These are phyloP conservation scores for human DNA, from an alignment of 2,113 vertebrate species.

Conservation along the genomic window GRCh38 chr9:69574001-69574500, in stretches of 20 bases:
- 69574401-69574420: background rate
- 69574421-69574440: background rate
- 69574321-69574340: background rate
- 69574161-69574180: background rate
- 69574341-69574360: background rate
- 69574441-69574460: background rate
- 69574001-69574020: background rate
- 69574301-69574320: background rate
- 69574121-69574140: background rate
- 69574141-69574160: background rate
- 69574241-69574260: background rate
- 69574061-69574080: background rate
- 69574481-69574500: background rate
- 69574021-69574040: background rate
- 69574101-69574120: slow-evolving; percentile 8
- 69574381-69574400: background rate
- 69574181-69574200: background rate
- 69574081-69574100: background rate
- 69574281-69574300: background rate
- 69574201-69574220: background rate
- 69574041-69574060: background rate
- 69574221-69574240: background rate
- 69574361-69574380: background rate
- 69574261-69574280: background rate
- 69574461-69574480: background rate